Conservation (phyloP, 1,140 invertebrate species). For the Hypothenemus hampei region DNA sequence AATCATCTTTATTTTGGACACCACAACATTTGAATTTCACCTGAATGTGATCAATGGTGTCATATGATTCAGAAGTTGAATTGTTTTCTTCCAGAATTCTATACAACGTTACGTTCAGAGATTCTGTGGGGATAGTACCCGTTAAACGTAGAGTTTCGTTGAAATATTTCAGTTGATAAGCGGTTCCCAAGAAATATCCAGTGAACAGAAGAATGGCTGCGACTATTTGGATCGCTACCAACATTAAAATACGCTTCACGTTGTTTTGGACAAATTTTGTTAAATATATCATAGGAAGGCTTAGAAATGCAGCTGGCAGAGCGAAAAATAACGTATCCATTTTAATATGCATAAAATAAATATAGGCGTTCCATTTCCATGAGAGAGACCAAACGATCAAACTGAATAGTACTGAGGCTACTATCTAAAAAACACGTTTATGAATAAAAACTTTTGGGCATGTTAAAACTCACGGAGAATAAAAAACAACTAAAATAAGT, state of each 20-base stretch:
- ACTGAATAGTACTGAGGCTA: not conserved
- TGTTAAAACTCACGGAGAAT: not conserved
- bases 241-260: not conserved
- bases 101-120: conserved; percentile 10
- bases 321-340: conserved; percentile 7
- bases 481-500: not conserved
- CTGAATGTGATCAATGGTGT: conserved; percentile 17
- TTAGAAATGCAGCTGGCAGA: not conserved
- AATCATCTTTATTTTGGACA: conserved; percentile 7
- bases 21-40: conserved; percentile 24
- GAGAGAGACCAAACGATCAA: not conserved
- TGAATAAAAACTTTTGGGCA: not conserved
- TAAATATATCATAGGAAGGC: not conserved
- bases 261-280: not conserved
- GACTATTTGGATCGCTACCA: not conserved
- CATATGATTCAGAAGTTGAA: not conserved
- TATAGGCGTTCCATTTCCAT: conserved; percentile 4
- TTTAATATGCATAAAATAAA: conserved; percentile 11
- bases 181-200: conserved; percentile 7
- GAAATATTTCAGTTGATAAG: conserved; percentile 3
- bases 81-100: conserved; percentile 4
- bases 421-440: not conserved
- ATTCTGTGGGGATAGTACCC: conserved; percentile 7
- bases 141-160: conserved; percentile 7
- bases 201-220: conserved; percentile 7